Evolutionary conservation across 2,888 invertebrate species (phyloP), one percentile per base, ranked within the genome.

Genomic region (Mermis nigrescens): DNA sequence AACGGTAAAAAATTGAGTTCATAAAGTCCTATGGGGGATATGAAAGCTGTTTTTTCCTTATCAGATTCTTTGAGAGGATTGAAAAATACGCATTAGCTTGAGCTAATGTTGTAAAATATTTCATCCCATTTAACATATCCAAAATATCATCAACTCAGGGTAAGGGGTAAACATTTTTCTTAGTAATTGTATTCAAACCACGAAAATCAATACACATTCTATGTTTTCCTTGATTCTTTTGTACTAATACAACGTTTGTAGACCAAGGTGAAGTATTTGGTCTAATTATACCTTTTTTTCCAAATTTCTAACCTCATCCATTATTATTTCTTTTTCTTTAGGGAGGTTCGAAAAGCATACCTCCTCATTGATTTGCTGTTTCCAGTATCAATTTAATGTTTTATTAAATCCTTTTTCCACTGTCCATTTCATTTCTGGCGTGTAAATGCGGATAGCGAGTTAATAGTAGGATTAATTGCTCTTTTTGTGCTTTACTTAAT

Each of bases 161-260:
- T 12, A 65, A 29, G 7, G 63, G 63, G 54, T 61, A 63, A 0
- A 28, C 22, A 38, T 65, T 63, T 19, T 55, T 54, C 28, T 55
- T 58, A 15, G 63, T 63, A 12, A 63, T 60, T 2, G 12, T 45
- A 59, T 66, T 66, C 2, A 67, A 38, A 1, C 57, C 22, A 32
- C 66, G 28, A 56, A 63, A 67, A 57, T 66, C 65, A 15, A 66
- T 57, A 53, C 66, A 66, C 7, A 63, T 64, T 57, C 62, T 62
- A 51, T 29, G 61, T 19, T 51, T 52, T 31, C 62, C 66, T 57
- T 67, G 62, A 57, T 68, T 69, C 63, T 72, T 74, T 24, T 63
- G 64, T 1, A 71, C 70, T 1, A 73, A 53, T 4, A 72, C 68
- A 3, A 71, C 64, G 0, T 70, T 71, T 1, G 68, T 64, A 12